Conservation (phyloP, 2,113 vertebrate species). For the Laticauda colubrina region DNA sequence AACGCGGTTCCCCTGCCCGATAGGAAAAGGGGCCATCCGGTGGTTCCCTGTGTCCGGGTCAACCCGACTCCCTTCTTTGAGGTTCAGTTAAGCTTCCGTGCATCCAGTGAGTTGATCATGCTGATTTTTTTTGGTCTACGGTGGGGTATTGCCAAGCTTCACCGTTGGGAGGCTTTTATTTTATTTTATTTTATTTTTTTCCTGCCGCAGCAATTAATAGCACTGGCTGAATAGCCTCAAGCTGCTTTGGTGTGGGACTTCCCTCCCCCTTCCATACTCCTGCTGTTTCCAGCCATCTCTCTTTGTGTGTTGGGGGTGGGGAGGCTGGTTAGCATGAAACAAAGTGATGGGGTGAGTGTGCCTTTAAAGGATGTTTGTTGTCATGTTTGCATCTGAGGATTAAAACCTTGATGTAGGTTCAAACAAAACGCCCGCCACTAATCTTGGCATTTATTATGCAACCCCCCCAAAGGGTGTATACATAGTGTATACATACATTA, state of each 20-base stretch:
- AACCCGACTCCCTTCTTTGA: not conserved
- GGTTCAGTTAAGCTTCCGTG: not conserved
- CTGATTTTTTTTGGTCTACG: not conserved
- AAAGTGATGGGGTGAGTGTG: not conserved
- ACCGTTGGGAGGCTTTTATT: constrained; percentile 5
- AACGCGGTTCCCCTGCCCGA: too few relatives aligned
- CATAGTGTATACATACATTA: not conserved
- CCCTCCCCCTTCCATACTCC: not conserved
- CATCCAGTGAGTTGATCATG: not conserved
- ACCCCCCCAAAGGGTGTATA: not conserved
- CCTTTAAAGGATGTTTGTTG: not conserved
- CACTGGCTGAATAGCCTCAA: not conserved
- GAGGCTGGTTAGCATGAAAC: not conserved
- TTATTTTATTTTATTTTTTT: not conserved
- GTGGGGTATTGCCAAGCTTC: not conserved
- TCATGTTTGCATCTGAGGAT: not conserved
- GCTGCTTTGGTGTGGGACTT: not conserved
- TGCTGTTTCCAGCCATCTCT: not conserved
- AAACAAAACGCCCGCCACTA: not conserved
- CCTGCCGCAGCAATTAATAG: constrained; percentile 34
- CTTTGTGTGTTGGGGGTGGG: not conserved
- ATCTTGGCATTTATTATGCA: not conserved
- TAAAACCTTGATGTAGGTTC: not conserved
- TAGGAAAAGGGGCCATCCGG: not conserved
- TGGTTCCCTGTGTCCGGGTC: too few relatives aligned